Conservation (phyloP, 2,113 vertebrate species). For the Xerus inauris region DNA sequence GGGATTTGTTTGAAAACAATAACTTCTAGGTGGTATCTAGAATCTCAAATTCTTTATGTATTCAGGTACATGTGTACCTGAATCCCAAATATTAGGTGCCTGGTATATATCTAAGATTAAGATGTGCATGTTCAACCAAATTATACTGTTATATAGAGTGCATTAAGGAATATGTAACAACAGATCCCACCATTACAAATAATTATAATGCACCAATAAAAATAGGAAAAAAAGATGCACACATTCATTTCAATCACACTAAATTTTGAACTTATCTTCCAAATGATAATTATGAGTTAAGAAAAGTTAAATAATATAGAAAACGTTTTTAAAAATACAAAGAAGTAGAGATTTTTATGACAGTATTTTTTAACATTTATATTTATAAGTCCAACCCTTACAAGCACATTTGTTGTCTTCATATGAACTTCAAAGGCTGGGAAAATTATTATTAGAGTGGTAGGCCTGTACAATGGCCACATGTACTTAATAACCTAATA, state of each 20-base stretch:
- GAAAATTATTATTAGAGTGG: not conserved
- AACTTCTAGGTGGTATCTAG: not conserved
- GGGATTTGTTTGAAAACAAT: not conserved
- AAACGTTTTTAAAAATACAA: conserved; percentile 24
- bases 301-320: not conserved
- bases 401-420: not conserved
- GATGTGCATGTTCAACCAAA: not conserved
- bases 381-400: not conserved
- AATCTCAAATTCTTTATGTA: no score
- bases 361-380: not conserved
- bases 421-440: not conserved
- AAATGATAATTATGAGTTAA: not conserved
- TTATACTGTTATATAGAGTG: no score
- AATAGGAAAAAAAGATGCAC: no score
- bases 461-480: not conserved
- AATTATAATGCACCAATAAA: no score
- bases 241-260: not conserved
- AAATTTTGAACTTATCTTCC: not conserved
- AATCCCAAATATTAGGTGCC: not conserved
- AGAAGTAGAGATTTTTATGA: not conserved
- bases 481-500: not conserved
- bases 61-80: not conserved
- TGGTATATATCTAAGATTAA: not conserved
- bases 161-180: no score
- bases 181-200: no score